phyloP scores from a whole-genome alignment of 1,140 invertebrate genomes.

The Lepidurus packardi region DNA sequence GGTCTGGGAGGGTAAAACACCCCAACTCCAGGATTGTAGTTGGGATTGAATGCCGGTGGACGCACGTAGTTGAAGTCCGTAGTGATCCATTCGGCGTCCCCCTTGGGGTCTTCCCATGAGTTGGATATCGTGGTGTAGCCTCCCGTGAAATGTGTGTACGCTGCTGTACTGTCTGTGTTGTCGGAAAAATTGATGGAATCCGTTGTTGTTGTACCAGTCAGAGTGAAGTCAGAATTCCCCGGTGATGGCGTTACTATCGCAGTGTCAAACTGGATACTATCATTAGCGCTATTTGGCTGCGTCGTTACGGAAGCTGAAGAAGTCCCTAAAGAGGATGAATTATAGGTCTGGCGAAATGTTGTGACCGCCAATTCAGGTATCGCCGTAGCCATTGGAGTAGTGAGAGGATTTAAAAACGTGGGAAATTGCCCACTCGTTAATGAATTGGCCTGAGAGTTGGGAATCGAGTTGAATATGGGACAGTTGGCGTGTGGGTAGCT shows the following conservation, averaged over 20 bases:
- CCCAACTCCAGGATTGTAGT: not conserved
- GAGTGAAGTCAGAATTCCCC: not conserved
- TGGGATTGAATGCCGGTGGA: not conserved
- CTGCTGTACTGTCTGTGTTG: slow-evolving; percentile 6
- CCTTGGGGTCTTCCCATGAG: slow-evolving; percentile 1
- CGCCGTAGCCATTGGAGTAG: not conserved
- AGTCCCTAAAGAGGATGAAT: not conserved
- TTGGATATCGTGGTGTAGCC: not conserved
- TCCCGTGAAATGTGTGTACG: not conserved
- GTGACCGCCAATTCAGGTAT: not conserved
- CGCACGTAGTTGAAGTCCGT: not conserved
- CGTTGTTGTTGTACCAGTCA: not conserved
- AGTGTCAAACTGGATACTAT: slow-evolving; percentile 23
- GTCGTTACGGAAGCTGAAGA: not conserved
- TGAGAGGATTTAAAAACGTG: not conserved
- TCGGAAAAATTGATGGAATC: not conserved
- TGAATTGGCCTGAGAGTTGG: not conserved
- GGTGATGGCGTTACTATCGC: not conserved
- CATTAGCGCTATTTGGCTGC: not conserved
- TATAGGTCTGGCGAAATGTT: not conserved
- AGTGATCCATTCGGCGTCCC: slow-evolving; percentile 32
- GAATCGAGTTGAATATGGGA: not conserved
- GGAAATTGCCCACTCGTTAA: not conserved
- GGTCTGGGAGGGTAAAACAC: not conserved
- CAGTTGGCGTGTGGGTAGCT: not conserved